Conservation (phyloP, 2,888 invertebrate genomes). For the Andrena hattorfiana region DNA sequence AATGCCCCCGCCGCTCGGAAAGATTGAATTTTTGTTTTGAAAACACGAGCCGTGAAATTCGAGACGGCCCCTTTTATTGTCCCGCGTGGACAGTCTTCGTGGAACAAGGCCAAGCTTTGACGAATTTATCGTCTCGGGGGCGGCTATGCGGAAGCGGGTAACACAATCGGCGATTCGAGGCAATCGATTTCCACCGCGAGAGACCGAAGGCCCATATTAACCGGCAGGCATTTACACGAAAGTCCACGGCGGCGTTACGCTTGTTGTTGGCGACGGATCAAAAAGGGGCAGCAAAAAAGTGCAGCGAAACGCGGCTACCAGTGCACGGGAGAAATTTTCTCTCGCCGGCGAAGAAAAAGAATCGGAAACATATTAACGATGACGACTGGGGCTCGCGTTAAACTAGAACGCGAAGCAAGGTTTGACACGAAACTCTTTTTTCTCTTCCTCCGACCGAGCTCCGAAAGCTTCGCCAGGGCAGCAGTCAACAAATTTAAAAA, state of each 20-base stretch:
- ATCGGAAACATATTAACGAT: slow-evolving; percentile 72
- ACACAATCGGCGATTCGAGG: slow-evolving; percentile 33
- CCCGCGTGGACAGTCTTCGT: slow-evolving; percentile 54
- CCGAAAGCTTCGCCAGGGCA: slow-evolving; percentile 66
- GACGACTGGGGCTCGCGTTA: slow-evolving; percentile 66
- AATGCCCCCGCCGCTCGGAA: slow-evolving; percentile 57
- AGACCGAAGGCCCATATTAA: slow-evolving; percentile 30
- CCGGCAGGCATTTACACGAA: slow-evolving; percentile 26
- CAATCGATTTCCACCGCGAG: slow-evolving; percentile 52
- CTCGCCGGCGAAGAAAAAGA: slow-evolving; percentile 65
- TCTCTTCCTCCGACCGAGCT: slow-evolving; percentile 57
- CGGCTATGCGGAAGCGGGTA: slow-evolving; percentile 32
- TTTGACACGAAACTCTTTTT: slow-evolving; percentile 72
- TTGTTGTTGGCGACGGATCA: slow-evolving; percentile 36
- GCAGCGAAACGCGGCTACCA: slow-evolving; percentile 25
- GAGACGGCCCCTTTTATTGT: slow-evolving; percentile 66
- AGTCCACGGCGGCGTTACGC: slow-evolving; percentile 31
- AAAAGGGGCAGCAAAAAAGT: slow-evolving; percentile 15
- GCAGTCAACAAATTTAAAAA: slow-evolving; percentile 52
- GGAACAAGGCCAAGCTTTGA: slow-evolving; percentile 69
- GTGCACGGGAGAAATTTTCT: slow-evolving; percentile 52
- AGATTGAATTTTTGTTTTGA: slow-evolving; percentile 78
- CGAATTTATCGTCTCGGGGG: slow-evolving; percentile 51
- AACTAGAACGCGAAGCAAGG: slow-evolving; percentile 71
- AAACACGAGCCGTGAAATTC: slow-evolving; percentile 75